Evolutionary conservation across 2,113 vertebrate species (phyloP).

Genomic region (Trachemys scripta): DNA sequence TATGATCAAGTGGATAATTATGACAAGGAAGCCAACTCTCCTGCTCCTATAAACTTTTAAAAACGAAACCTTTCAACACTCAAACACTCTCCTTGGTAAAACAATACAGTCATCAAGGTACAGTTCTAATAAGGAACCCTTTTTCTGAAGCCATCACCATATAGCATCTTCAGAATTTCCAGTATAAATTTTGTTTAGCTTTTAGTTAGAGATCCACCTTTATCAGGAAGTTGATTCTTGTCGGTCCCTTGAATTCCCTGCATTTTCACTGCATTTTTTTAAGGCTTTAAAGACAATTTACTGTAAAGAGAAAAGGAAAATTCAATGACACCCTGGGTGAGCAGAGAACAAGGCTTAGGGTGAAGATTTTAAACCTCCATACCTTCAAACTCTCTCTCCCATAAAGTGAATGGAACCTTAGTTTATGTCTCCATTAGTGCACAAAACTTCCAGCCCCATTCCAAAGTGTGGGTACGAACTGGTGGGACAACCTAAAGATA

Average conservation of each 20-base stretch:
- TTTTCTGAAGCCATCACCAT: not conserved
- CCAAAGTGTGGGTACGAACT: constrained; percentile 50
- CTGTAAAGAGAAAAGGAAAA: not conserved
- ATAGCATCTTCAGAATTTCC: constrained; percentile 20
- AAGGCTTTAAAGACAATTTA: not conserved
- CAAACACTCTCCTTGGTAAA: not conserved
- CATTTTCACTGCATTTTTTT: not conserved
- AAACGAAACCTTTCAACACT: not conserved
- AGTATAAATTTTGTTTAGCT: not conserved
- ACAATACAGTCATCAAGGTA: not conserved
- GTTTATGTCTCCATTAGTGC: not conserved
- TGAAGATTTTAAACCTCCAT: not conserved
- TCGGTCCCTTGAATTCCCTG: not conserved
- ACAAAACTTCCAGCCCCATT: not conserved
- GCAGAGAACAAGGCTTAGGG: not conserved
- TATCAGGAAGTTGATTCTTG: not conserved
- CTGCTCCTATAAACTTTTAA: not conserved
- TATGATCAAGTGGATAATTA: not conserved
- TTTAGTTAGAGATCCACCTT: not conserved
- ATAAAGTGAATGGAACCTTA: not conserved
- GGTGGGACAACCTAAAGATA: constrained; percentile 43
- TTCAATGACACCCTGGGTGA: not conserved
- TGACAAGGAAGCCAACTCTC: not conserved
- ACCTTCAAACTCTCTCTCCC: not conserved
- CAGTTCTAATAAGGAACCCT: not conserved